phyloP scores from a whole-genome alignment of 2,797 vertebrate species.

The Mus caroli region DNA sequence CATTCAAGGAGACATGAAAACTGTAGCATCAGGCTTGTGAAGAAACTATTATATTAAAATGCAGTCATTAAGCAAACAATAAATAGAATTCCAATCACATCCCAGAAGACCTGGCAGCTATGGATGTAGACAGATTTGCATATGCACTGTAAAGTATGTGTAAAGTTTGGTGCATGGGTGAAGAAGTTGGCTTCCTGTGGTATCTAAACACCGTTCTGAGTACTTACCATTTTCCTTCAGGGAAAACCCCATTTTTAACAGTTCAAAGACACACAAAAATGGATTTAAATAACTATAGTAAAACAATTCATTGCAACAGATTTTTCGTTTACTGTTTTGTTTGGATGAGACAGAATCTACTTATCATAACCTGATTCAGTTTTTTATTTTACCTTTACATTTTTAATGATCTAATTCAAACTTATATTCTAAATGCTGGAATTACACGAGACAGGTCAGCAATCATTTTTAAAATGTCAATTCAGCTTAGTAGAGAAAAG shows the following conservation, averaged over 20 bases:
- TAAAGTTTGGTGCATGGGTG: background rate
- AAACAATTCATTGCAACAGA: constrained; percentile 17
- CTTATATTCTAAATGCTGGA: constrained; percentile 62
- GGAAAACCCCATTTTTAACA: constrained; percentile 7
- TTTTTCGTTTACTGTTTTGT: constrained; percentile 58
- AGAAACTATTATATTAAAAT: background rate
- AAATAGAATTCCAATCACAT: background rate
- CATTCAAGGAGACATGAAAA: background rate
- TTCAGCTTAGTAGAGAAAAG: constrained; percentile 70
- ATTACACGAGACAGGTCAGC: constrained; percentile 42
- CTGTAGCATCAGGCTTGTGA: background rate
- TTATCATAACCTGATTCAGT: constrained; percentile 37
- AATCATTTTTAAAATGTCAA: constrained; percentile 77
- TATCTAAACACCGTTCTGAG: background rate
- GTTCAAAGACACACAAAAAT: background rate
- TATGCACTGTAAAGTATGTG: background rate
- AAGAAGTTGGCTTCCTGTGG: background rate
- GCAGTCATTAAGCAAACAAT: background rate
- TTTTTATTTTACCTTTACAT: constrained; percentile 13
- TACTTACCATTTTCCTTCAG: background rate
- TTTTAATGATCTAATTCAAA: constrained; percentile 50
- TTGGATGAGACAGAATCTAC: background rate
- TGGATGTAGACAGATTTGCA: background rate
- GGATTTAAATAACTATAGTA: background rate
- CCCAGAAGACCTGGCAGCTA: background rate